Conservation (phyloP, 53 echinoderm and acorn worm genomes). For the Temnopleurus reevesii region DNA sequence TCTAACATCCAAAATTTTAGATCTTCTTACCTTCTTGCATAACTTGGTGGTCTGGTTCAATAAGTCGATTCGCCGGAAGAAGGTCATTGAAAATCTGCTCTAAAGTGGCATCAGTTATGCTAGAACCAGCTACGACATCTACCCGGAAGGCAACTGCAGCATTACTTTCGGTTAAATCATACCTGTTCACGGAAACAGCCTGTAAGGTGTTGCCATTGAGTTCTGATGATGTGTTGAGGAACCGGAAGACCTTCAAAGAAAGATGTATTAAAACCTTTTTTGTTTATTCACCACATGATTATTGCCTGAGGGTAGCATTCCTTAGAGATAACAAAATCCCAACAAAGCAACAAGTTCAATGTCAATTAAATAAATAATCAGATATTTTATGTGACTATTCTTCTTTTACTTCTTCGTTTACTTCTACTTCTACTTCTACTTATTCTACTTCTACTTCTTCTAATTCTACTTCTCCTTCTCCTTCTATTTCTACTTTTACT, state of each 20-base stretch:
- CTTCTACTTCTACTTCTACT: too few species aligned
- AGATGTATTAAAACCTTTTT: too few species aligned
- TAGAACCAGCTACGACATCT: not conserved
- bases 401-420: too few species aligned
- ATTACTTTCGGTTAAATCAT: not conserved
- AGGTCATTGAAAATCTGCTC: not conserved
- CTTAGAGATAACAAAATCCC: too few species aligned
- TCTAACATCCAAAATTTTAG: not conserved
- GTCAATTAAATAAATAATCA: too few species aligned
- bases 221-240: not conserved
- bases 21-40: not conserved
- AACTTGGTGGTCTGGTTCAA: not conserved
- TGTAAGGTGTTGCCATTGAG: not conserved
- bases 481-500: too few species aligned
- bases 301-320: too few species aligned
- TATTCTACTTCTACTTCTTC: too few species aligned
- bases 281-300: too few species aligned
- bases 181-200: not conserved
- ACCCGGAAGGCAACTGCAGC: not conserved
- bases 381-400: too few species aligned
- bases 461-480: too few species aligned
- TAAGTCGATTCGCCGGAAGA: not conserved
- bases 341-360: too few species aligned
- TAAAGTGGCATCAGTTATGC: not conserved
- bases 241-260: not conserved